Evolutionary conservation across 2,888 invertebrate species (phyloP).

Genomic region (Notodonta dromedarius): DNA sequence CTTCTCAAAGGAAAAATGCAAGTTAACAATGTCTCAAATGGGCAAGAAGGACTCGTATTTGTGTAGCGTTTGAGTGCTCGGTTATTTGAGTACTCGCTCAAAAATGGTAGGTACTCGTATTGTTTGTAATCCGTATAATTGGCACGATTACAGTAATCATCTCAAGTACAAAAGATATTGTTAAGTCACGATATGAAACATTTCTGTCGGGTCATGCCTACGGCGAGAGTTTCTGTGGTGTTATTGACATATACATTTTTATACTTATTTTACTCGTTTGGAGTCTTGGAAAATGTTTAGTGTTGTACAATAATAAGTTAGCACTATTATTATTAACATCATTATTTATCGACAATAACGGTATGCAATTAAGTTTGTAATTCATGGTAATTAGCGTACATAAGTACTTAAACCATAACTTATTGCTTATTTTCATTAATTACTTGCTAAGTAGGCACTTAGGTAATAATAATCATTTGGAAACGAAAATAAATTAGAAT

Average conservation of each 20-base stretch:
- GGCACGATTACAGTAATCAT: slow-evolving; percentile 6
- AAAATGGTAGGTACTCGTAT: not conserved
- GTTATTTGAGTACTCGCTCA: not conserved
- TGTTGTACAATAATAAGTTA: not conserved
- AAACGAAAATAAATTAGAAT: not conserved
- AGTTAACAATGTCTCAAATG: not conserved
- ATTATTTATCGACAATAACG: not conserved
- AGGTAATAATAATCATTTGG: not conserved
- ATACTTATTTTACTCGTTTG: slow-evolving; percentile 9
- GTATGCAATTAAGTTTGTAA: not conserved
- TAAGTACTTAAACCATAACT: not conserved
- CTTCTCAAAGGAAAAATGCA: too few relatives aligned
- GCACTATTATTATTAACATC: not conserved
- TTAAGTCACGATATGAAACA: slow-evolving; percentile 36
- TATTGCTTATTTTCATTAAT: not conserved
- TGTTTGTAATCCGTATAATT: slow-evolving; percentile 12
- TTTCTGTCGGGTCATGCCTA: slow-evolving; percentile 37
- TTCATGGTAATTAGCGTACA: not conserved
- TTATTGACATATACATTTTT: slow-evolving; percentile 50
- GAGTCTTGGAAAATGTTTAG: slow-evolving; percentile 3
- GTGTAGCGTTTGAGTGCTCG: not conserved
- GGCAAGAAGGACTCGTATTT: not conserved
- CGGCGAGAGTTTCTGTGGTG: slow-evolving; percentile 37
- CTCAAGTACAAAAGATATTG: slow-evolving; percentile 17
- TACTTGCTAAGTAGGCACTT: not conserved